These are phyloP conservation scores for Campoplex nolae DNA, from an alignment of 2,888 invertebrate species.

Conservation along the genomic window DNA sequence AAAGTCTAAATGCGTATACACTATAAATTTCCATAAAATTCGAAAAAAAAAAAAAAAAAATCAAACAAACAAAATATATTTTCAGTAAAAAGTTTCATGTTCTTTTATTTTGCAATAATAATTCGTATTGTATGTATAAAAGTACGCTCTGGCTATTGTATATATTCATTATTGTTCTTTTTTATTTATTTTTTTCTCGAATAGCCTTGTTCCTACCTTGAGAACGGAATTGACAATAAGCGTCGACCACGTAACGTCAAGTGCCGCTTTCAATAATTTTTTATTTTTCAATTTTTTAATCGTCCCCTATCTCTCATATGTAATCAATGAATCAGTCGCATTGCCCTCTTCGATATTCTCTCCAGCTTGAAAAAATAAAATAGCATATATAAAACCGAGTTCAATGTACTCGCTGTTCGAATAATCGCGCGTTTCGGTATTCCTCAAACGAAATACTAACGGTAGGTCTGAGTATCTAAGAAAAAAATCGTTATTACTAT, in stretches of 20 bases:
- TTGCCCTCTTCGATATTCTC: constrained; percentile 58
- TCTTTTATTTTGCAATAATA: constrained; percentile 79
- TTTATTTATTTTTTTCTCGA: constrained; percentile 53
- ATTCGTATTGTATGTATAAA: constrained; percentile 81
- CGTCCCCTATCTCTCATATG: constrained; percentile 36
- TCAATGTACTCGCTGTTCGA: constrained; percentile 65
- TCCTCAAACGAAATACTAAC: constrained; percentile 74
- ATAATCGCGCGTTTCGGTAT: constrained; percentile 61
- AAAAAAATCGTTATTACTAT: constrained; percentile 58
- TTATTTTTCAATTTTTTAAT: not conserved
- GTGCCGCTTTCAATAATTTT: constrained; percentile 56
- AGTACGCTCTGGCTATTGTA: constrained; percentile 76
- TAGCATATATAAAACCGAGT: constrained; percentile 41
- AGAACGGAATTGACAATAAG: constrained; percentile 71
- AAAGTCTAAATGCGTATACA: not conserved
- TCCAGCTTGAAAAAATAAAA: constrained; percentile 44
- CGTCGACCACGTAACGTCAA: constrained; percentile 49
- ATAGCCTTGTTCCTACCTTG: constrained; percentile 75
- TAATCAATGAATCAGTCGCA: constrained; percentile 65
- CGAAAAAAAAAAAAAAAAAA: constrained; percentile 35
- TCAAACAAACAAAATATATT: not conserved
- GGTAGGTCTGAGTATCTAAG: constrained; percentile 74
- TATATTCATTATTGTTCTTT: not conserved
- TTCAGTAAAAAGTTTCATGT: constrained; percentile 81
- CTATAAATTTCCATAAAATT: not conserved